phyloP scores from a whole-genome alignment of 1,140 invertebrate species.

The Panagrolaimus sp. region DNA sequence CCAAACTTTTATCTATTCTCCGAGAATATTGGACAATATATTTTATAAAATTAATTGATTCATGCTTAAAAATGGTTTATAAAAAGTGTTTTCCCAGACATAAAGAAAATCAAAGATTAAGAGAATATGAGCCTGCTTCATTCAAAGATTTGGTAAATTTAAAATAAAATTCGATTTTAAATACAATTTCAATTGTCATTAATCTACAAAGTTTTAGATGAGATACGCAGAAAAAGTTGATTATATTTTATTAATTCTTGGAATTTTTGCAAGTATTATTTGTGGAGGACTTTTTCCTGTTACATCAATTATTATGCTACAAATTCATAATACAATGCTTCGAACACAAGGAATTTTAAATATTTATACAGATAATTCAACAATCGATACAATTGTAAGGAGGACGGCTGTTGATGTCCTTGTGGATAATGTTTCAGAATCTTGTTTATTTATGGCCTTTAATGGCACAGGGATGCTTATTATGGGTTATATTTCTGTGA shows the following conservation, averaged over 20 bases:
- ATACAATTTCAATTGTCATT: too few species aligned
- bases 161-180: too few species aligned
- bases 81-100: too few species aligned
- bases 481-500: constrained; percentile 30
- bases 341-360: constrained; percentile 11
- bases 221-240: constrained; percentile 44
- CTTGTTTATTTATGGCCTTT: neutral
- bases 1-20: too few species aligned
- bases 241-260: constrained; percentile 37
- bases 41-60: too few species aligned
- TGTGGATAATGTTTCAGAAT: neutral
- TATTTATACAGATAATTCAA: constrained; percentile 30
- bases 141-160: too few species aligned
- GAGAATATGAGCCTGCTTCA: too few species aligned
- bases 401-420: neutral
- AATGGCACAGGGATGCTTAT: constrained; percentile 22
- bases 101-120: too few species aligned
- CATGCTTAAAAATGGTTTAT: too few species aligned
- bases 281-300: constrained; percentile 31
- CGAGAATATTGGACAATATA: too few species aligned
- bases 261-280: constrained; percentile 19
- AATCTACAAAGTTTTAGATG: too few species aligned
- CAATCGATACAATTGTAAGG: constrained; percentile 24
- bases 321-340: constrained; percentile 32
- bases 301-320: constrained; percentile 35